Conservation (phyloP, 2,888 invertebrate species). For the Minunthozetes semirufus region DNA sequence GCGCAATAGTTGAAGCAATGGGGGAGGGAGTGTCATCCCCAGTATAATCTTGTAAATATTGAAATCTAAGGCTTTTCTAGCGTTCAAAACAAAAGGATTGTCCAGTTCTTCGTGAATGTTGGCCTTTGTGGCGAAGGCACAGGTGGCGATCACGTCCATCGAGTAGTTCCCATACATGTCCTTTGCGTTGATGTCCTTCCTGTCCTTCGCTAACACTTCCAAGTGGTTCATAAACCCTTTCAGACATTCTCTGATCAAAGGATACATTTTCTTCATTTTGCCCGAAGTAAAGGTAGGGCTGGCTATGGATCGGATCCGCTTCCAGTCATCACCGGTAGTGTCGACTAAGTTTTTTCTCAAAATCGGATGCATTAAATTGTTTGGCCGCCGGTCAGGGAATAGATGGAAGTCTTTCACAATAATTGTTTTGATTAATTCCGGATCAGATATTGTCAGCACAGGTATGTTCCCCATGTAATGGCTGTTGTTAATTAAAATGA, state of each 20-base stretch:
- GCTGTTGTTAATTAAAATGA: no score
- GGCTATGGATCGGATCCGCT: slow-evolving; percentile 5
- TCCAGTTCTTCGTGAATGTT: slow-evolving; percentile 45
- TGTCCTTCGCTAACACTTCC: no score
- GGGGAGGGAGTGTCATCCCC: neutral
- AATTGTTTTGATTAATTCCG: no score
- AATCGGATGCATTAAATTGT: neutral
- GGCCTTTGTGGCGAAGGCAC: slow-evolving; percentile 58
- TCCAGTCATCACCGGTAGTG: slow-evolving; percentile 10
- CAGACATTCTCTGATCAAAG: no score
- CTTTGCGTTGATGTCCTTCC: neutral
- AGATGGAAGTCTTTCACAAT: slow-evolving; percentile 3
- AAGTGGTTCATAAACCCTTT: no score
- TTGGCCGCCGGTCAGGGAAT: neutral
- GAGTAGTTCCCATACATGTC: slow-evolving; percentile 52
- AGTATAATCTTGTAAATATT: neutral
- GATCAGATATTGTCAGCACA: no score
- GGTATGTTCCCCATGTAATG: no score
- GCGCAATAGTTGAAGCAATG: no score
- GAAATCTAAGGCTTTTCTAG: neutral
- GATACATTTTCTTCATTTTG: no score
- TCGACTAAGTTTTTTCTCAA: neutral
- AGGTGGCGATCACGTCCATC: slow-evolving; percentile 58
- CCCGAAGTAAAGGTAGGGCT: no score
- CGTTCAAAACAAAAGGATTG: neutral